These are phyloP conservation scores for Premnoplex brunnescens DNA, from an alignment of 2,797 vertebrate genomes.

Conservation along the genomic window DNA sequence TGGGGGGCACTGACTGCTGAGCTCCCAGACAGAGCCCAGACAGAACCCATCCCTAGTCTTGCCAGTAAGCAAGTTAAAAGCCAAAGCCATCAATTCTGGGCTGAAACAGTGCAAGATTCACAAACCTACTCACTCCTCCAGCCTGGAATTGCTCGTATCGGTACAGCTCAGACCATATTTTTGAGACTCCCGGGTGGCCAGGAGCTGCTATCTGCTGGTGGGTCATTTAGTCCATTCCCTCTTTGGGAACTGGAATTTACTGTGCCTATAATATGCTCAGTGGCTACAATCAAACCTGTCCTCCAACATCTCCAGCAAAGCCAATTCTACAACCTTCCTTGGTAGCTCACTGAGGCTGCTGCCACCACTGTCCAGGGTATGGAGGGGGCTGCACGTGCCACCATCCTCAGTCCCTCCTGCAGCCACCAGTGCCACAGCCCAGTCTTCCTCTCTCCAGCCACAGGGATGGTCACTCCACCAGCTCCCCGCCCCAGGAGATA, in stretches of 20 bases:
- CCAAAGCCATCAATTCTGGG: not conserved
- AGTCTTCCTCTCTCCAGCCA: not conserved
- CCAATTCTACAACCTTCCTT: not conserved
- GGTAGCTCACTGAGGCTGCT: not conserved
- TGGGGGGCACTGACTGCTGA: not conserved
- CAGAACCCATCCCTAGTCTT: not conserved
- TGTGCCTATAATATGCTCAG: not conserved
- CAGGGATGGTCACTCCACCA: accelerated
- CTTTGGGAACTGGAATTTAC: not conserved
- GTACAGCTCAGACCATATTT: not conserved
- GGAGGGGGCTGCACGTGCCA: accelerated
- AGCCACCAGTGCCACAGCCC: not conserved
- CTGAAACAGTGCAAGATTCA: not conserved
- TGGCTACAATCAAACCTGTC: not conserved
- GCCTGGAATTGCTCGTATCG: not conserved
- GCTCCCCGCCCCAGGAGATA: not conserved
- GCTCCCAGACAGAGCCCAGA: not conserved
- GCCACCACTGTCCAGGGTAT: accelerated
- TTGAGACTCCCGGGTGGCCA: not conserved
- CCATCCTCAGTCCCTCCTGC: not conserved
- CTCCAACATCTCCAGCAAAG: not conserved
- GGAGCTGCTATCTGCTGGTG: not conserved
- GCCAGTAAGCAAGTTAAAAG: not conserved
- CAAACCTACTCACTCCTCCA: not conserved
- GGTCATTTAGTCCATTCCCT: not conserved